Base-by-base conservation (phyloP, 2,797 vertebrate genomes). In the Bradypus variegatus region DNA sequence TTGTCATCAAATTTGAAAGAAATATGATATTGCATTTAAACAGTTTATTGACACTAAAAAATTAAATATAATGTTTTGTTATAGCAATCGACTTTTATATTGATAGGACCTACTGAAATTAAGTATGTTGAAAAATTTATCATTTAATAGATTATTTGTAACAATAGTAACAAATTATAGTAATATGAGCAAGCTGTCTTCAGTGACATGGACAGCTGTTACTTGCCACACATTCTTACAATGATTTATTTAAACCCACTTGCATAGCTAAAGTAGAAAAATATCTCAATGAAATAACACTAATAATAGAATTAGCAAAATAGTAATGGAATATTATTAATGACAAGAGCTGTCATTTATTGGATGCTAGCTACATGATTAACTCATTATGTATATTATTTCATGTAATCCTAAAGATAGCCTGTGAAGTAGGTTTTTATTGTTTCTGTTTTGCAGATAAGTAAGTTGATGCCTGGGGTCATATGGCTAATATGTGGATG, bases 21-120 rank as follows among this genome's bases (percentile, higher is more conserved):
- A 93, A 89, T 67, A 78, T 94, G 62, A 77, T 58, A 45, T 81
- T 67, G 78, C 53, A 41, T 88, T 88, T 64, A 92, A 50, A 50
- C 18, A 58, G 69, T 82, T 82, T 79, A 75, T 67, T 86, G 48
- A 80, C 50, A 53, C 64, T 60, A 72, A 90, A 60, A 89, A 78
- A 58, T 91, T 79, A 92, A 92, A 58, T n/a, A 50, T 78, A 67
- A 70, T 94, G 36, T 82, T 90, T 90, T 58, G 21, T 80, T 89
- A 62, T 25, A 10, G 58, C 45, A 73, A 10, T 70, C 85, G 36
- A 72, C 3, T 48, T 88, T 19, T 90, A 41, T 45, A 58, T 65
- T 88, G 41, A 5, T 86, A 90, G 41, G 12, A 45, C 18, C 64
- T 88, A 48, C 6, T 60, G 21, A 90, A 50, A 62, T 87, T 90